Evolutionary conservation across 64 coral and sea anemone species (phyloP), one percentile per base, ranked within the genome.

Genomic region (Pocillopora damicornis): DNA sequence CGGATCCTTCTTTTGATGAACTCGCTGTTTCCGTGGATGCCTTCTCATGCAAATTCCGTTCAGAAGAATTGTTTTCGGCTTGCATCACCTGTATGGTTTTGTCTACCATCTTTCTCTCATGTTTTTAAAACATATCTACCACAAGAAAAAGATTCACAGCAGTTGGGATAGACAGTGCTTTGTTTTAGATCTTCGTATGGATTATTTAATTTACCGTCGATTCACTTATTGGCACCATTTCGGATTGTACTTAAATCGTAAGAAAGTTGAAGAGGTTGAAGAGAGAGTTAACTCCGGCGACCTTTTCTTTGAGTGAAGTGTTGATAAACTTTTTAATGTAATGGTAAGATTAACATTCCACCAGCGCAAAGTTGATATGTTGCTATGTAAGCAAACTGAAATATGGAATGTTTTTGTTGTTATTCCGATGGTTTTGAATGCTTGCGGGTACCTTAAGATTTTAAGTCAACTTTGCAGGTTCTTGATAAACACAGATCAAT

Each of bases 91-190:
- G 17, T 38, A 71, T 57, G 37, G 45, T 72, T 65, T 71, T 72
- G 22, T 71, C 63, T 71, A 22, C 42, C 20, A 58, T 84, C 69
- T 22, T 57, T 11, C 18, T 57, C 35, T 15, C 1, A 13, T 71
- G 63, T 45, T 84, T 37, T 26, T 71, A 80, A 80, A 80, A 80
- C 78, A 80, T 7, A 62, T 72, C 14, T 45, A 84, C 81, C 64
- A 22, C 81, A 84, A 5, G 25, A 10, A 72, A 57, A 71, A 65
- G 25, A 57, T 80, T 83, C 61, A 11, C 62, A 67, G 15, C 36
- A 35, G 80, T 35, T 12, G 26, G 17, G 61, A 83, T 35, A 13
- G 30, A 37, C 5, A 37, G 23, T 62, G 23, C 15, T 59, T 35
- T 63, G 10, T n/a, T 8, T 8, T 13, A 18, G 13, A 81, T 11